Evolutionary conservation across 2,797 vertebrate species (phyloP).

Genomic region (Pristis pectinata): DNA sequence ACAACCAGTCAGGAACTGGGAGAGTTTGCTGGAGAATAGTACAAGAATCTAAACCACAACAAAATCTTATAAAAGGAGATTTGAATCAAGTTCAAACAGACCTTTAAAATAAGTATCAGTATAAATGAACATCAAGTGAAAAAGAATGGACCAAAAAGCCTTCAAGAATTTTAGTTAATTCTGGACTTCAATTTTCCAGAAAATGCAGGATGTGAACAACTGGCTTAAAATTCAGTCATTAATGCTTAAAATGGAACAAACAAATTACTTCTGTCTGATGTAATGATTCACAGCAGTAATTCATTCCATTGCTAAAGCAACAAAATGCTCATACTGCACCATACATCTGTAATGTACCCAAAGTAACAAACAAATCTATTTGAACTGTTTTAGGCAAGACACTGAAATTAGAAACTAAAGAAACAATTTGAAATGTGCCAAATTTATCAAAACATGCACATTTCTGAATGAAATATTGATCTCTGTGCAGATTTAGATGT

Average conservation of each 20-base stretch:
- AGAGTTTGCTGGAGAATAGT: neutral
- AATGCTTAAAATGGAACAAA: neutral
- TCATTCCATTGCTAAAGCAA: neutral
- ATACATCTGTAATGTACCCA: neutral
- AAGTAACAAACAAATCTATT: neutral
- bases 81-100: neutral
- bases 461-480: neutral
- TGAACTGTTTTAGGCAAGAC: neutral
- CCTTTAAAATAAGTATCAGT: neutral
- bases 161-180: slow-evolving; percentile 6
- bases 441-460: neutral
- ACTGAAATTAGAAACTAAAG: neutral
- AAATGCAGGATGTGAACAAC: neutral
- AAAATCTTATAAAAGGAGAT: neutral
- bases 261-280: neutral
- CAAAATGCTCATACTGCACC: neutral
- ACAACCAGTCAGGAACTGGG: neutral
- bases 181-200: neutral
- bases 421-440: neutral
- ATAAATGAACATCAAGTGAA: neutral
- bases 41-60: neutral
- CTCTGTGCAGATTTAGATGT: neutral
- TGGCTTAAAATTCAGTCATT: neutral
- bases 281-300: neutral
- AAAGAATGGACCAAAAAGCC: neutral